Base-by-base conservation (phyloP, 2,888 invertebrate species). In the Lasius fuliginosus region DNA sequence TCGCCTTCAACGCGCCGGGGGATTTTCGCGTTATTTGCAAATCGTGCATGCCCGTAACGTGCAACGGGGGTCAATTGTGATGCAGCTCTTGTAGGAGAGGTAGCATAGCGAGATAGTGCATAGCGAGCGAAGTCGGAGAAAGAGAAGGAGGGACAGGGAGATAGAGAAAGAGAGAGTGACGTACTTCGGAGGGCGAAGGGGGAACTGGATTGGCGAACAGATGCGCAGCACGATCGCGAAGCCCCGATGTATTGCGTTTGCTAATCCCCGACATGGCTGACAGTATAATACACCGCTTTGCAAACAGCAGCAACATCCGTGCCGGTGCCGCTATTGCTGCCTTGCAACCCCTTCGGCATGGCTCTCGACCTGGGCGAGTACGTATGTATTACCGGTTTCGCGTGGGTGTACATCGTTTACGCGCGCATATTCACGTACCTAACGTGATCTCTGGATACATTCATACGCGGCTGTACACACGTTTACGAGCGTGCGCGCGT, bases 261-360 rank as follows among this genome's bases (percentile, higher is more conserved):
- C 93, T 94, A 94, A 94, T 94, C 94, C 94, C 92, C 93, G 90
- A 94, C 94, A 94, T 93, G 92, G 92, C 93, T 93, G 93, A 94
- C 94, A 92, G 94, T 94, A 94, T 94, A 94, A 94, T 94, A 93
- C 94, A 93, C 92, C 93, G 93, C 94, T 94, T 94, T 92, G 93
- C 94, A 94, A 94, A 94, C 90, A 89, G 88, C 87, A 88, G 88
- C 88, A 86, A 86, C 90, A 86, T 86, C 85, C 88, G 68, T 83
- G 85, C 86, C 90, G 84, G 87, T 75, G 89, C 67, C 79, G 71
- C 81, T 85, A 86, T 68, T 86, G 90, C 83, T 86, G 88, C 89
- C 87, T 91, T 87, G 89, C 89, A 87, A 89, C 91, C 90, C 77
- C 89, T 89, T 90, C 86, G 89, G 83, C 83, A 62, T 90, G 87